Evolutionary conservation across 1,140 invertebrate genomes (phyloP), one percentile per base, ranked within the genome.

Genomic region (Cepaea nemoralis): DNA sequence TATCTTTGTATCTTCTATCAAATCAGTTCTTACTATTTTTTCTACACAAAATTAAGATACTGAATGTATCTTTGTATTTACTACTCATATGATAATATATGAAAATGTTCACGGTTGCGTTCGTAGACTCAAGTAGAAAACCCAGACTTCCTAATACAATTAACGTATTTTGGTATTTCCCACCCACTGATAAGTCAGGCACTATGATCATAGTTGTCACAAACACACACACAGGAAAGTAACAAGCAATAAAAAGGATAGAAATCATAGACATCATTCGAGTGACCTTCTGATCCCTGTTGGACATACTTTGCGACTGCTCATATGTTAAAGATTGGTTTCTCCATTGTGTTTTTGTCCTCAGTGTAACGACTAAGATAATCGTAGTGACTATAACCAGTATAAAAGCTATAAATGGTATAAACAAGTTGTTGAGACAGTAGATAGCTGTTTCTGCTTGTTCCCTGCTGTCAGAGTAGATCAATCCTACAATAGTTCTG

Each of bases 41-140:
- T n/a, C n/a, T n/a, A n/a, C n/a, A n/a, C n/a, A n/a, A n/a, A n/a
- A n/a, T n/a, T n/a, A n/a, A n/a, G n/a, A n/a, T n/a, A n/a, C n/a
- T n/a, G n/a, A n/a, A n/a, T n/a, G n/a, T n/a, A n/a, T n/a, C n/a
- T n/a, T n/a, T n/a, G n/a, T n/a, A n/a, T n/a, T n/a, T n/a, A n/a
- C n/a, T n/a, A n/a, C n/a, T n/a, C n/a, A n/a, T n/a, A n/a, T n/a
- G n/a, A n/a, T n/a, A n/a, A n/a, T n/a, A n/a, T n/a, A n/a, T n/a
- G n/a, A 76, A 76, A 10, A 76, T 59, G 27, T 76, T 76, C 45
- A 76, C 31, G 55, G 74, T 48, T 10, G 74, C 55, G 33, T 76
- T 76, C 12, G 74, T 76, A 19, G 45, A 55, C 31, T 76, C 74
- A 2, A 76, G 74, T 33, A 76, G 14, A 42, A 31, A 76, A 1